A percentile compares a stretch with the other conserved stretches of the same genome.
Evolutionary conservation across 2,797 vertebrate genomes (phyloP).

Genomic region (Staurois parvus): DNA sequence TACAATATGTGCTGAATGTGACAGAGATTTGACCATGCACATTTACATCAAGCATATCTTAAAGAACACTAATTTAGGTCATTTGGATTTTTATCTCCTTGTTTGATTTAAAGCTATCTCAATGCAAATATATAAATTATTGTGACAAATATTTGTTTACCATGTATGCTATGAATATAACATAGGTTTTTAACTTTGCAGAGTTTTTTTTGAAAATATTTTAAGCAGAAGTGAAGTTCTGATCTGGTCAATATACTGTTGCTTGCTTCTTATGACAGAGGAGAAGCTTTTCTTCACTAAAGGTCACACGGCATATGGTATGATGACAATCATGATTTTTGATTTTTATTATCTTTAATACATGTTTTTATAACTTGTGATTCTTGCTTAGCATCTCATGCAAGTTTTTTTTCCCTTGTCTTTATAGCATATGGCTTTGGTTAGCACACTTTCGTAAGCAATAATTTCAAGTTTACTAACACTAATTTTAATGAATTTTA

Average conservation of each 20-base stretch:
- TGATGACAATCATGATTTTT: slow-evolving; percentile 62
- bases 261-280: slow-evolving; percentile 86
- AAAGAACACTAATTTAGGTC: too few species aligned
- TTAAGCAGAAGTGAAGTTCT: slow-evolving; percentile 82
- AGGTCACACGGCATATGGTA: slow-evolving; percentile 95
- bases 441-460: too few species aligned
- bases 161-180: not conserved
- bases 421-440: too few species aligned
- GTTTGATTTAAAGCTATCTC: slow-evolving; percentile 8
- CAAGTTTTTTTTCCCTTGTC: too few species aligned
- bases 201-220: slow-evolving; percentile 94
- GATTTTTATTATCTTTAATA: too few species aligned
- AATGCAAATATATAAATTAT: slow-evolving; percentile 33
- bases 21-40: too few species aligned
- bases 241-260: slow-evolving; percentile 88
- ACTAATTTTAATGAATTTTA: too few species aligned
- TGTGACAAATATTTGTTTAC: not conserved
- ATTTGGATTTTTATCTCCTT: not conserved
- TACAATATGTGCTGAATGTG: too few species aligned
- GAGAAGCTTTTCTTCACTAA: slow-evolving; percentile 92
- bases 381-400: too few species aligned
- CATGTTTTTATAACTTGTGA: too few species aligned
- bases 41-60: too few species aligned
- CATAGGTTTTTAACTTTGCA: slow-evolving; percentile 64
- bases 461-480: too few species aligned